Conservation (phyloP, 1,140 invertebrate species). For the Lepidurus couesii region DNA sequence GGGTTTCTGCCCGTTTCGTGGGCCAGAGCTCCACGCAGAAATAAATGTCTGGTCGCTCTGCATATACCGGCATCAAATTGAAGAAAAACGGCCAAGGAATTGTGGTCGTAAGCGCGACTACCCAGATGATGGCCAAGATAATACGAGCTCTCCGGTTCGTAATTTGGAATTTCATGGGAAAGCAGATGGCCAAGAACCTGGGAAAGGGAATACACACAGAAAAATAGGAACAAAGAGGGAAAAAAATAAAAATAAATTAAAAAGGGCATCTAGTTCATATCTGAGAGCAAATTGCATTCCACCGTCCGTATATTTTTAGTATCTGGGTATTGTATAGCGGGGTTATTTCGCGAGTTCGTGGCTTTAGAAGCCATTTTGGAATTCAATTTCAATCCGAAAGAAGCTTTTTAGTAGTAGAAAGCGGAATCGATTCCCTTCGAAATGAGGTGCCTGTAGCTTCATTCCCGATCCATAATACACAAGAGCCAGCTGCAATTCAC, state of each 20-base stretch:
- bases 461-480: no score
- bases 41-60: conserved; percentile 45
- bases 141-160: conserved; percentile 73
- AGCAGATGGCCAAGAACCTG: conserved; percentile 93
- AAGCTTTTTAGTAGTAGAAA: no score
- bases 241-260: background rate
- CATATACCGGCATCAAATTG: conserved; percentile 61
- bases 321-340: no score
- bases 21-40: conserved; percentile 83
- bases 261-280: background rate
- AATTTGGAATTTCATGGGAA: conserved; percentile 84
- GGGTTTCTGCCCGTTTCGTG: conserved; percentile 63
- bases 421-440: no score
- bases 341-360: no score
- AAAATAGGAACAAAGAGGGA: background rate
- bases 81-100: conserved; percentile 87
- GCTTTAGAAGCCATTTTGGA: no score
- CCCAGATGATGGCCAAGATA: conserved; percentile 88
- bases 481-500: no score
- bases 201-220: conserved; percentile 47
- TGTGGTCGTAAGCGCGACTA: conserved; percentile 72
- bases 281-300: no score
- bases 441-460: no score
- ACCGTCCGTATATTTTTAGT: no score
- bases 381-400: no score